These are phyloP conservation scores for Bugula neritina DNA, from an alignment of 2,888 invertebrate species.

Conservation along the genomic window DNA sequence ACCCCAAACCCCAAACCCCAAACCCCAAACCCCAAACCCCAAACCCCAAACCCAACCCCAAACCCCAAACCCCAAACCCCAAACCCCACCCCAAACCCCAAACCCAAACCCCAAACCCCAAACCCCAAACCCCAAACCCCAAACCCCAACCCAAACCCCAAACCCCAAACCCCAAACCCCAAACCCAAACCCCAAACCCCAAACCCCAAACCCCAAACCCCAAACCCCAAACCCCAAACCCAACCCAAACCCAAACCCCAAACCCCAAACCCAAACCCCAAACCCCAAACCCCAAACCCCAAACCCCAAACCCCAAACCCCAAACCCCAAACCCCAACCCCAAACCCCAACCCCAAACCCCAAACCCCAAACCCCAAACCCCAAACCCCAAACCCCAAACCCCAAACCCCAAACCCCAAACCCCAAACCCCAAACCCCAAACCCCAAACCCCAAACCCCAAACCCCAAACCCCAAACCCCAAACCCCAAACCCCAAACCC, in stretches of 20 bases:
- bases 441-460: not conserved
- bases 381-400: not conserved
- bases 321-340: not conserved
- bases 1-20: not conserved
- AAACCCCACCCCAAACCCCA: not conserved
- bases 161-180: not conserved
- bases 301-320: not conserved
- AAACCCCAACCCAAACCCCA: not conserved
- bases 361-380: not conserved
- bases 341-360: not conserved
- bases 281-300: not conserved
- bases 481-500: not conserved
- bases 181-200: not conserved
- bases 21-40: not conserved
- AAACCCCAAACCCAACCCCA: not conserved
- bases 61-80: not conserved
- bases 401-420: not conserved
- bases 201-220: not conserved
- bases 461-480: not conserved
- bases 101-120: not conserved
- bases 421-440: not conserved
- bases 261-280: not conserved
- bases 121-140: not conserved
- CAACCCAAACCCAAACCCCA: not conserved
- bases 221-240: not conserved